These are phyloP conservation scores for Uropetala carovei DNA, from an alignment of 2,888 invertebrate species.

Conservation along the genomic window DNA sequence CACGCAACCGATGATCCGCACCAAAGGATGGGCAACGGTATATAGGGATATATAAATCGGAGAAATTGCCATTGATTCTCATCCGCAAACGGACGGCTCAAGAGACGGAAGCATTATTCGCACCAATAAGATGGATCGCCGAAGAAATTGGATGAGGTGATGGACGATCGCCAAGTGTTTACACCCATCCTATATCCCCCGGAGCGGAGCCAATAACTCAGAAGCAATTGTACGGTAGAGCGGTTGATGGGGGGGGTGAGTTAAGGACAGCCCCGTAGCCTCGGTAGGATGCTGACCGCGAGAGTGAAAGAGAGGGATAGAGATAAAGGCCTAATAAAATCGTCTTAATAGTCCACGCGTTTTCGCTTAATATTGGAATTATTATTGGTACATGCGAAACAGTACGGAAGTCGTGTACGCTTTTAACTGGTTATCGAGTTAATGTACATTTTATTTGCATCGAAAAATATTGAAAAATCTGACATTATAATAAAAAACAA, in stretches of 20 bases:
- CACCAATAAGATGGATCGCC: conserved; percentile 12
- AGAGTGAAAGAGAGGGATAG: no score
- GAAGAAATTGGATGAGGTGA: conserved; percentile 48
- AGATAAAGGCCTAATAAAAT: background rate
- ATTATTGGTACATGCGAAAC: no score
- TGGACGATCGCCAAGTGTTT: conserved; percentile 48
- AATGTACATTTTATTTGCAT: no score
- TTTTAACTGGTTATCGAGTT: no score
- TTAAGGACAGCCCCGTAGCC: background rate
- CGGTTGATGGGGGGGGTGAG: background rate
- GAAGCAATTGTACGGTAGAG: conserved; percentile 1
- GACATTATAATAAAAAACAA: no score
- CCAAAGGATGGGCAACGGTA: background rate
- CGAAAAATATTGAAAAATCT: no score
- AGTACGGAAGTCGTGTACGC: no score
- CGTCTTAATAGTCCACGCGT: no score
- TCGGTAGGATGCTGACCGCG: background rate
- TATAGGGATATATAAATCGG: background rate
- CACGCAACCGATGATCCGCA: background rate
- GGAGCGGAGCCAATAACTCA: conserved; percentile 36
- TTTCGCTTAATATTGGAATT: no score
- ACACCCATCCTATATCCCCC: background rate
- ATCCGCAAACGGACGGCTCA: background rate
- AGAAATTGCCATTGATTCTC: background rate
- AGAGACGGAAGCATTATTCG: background rate